phyloP scores from a whole-genome alignment of 2,888 invertebrate genomes.

The Ormyrus rosae region DNA sequence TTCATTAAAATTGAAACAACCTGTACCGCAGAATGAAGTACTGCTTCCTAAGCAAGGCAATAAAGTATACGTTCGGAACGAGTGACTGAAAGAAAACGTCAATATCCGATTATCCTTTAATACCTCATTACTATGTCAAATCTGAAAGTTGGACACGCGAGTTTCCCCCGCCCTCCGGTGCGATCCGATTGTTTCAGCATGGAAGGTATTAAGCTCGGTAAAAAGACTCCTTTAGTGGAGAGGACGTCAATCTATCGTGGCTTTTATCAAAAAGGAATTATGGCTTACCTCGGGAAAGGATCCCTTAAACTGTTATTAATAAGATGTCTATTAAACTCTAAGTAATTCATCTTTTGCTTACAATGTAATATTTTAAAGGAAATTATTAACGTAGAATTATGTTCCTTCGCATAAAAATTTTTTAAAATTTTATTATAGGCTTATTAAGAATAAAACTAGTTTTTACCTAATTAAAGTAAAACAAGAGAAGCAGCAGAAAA shows the following conservation, averaged over 20 bases:
- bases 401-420: too few species aligned
- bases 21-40: background rate
- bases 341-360: too few species aligned
- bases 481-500: too few species aligned
- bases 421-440: too few species aligned
- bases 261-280: background rate
- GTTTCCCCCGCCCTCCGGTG: background rate
- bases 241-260: constrained; percentile 20
- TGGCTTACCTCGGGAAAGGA: too few species aligned
- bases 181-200: constrained; percentile 17
- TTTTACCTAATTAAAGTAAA: too few species aligned
- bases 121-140: constrained; percentile 45
- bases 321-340: too few species aligned
- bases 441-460: too few species aligned
- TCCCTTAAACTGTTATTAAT: too few species aligned
- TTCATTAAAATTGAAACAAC: background rate
- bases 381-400: too few species aligned
- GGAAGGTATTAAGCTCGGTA: too few species aligned
- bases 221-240: background rate
- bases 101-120: constrained; percentile 32
- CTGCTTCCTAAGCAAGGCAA: constrained; percentile 21
- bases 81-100: constrained; percentile 34
- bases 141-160: constrained; percentile 26
- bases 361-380: too few species aligned
- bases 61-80: background rate